Conservation (phyloP, 1,140 invertebrate species). For the Sipha flava region DNA sequence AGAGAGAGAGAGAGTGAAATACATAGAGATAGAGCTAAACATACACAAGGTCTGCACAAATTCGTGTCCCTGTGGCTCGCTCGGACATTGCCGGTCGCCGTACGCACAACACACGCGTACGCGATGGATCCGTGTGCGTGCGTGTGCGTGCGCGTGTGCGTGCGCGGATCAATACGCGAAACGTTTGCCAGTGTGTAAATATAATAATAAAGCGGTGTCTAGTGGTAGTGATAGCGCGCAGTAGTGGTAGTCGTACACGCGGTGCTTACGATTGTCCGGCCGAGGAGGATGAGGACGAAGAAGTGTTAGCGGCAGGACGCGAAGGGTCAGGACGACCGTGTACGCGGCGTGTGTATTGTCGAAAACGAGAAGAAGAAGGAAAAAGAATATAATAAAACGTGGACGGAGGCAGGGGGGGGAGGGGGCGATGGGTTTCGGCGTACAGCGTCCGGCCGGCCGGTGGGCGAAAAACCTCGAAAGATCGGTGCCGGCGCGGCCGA, state of each 20-base stretch:
- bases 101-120: background rate
- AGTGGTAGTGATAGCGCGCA: background rate
- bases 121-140: background rate
- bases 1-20: no score
- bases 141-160: background rate
- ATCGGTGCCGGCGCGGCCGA: background rate
- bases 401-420: background rate
- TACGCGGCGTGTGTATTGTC: background rate
- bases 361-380: background rate
- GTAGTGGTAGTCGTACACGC: background rate
- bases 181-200: conserved; percentile 14
- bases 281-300: no score
- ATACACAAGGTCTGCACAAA: no score
- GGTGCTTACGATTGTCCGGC: background rate
- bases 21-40: no score
- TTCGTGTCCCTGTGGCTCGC: no score
- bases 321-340: background rate
- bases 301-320: no score
- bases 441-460: background rate
- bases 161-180: conserved; percentile 8
- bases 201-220: conserved; percentile 19
- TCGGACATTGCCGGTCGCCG: background rate
- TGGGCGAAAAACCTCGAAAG: background rate
- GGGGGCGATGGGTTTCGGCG: background rate
- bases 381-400: background rate